Evolutionary conservation across 2,888 invertebrate genomes (phyloP).

Genomic region (Willowsia nigromaculata): DNA sequence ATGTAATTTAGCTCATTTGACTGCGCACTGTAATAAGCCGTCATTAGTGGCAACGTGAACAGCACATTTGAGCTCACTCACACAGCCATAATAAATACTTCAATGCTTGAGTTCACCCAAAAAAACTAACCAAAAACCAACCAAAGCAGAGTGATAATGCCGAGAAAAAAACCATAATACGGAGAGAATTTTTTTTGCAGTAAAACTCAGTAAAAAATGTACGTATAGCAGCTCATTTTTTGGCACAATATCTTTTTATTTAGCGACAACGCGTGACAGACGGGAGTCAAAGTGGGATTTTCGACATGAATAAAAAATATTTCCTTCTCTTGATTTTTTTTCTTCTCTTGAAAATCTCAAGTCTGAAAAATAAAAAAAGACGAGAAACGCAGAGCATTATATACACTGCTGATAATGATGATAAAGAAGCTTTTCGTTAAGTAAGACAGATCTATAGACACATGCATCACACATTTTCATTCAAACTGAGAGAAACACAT

Average conservation of each 20-base stretch:
- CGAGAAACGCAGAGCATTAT: not conserved
- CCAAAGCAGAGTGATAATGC: constrained; percentile 45
- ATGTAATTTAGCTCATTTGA: not conserved
- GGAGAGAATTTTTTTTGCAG: constrained; percentile 22
- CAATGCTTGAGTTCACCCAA: constrained; percentile 18
- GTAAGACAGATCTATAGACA: constrained; percentile 46
- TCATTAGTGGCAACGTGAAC: constrained; percentile 35
- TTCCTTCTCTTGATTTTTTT: constrained; percentile 37
- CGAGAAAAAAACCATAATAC: not conserved
- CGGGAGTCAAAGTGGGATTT: constrained; percentile 71
- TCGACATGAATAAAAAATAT: constrained; percentile 15
- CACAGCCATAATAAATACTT: constrained; percentile 25
- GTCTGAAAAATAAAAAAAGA: constrained; percentile 18
- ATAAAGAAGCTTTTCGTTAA: constrained; percentile 28
- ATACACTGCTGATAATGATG: not conserved
- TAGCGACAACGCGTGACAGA: constrained; percentile 75
- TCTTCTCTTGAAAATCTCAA: too few relatives aligned
- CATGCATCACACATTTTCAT: constrained; percentile 61
- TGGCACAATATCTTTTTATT: constrained; percentile 75
- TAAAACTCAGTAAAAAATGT: constrained; percentile 15
- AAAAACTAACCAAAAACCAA: not conserved
- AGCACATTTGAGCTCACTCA: constrained; percentile 1
- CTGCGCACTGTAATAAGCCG: constrained; percentile 31
- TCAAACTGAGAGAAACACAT: not conserved
- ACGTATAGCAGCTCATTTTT: constrained; percentile 72